Conservation (phyloP, 2,797 vertebrate genomes). For the Siniperca obscura region DNA sequence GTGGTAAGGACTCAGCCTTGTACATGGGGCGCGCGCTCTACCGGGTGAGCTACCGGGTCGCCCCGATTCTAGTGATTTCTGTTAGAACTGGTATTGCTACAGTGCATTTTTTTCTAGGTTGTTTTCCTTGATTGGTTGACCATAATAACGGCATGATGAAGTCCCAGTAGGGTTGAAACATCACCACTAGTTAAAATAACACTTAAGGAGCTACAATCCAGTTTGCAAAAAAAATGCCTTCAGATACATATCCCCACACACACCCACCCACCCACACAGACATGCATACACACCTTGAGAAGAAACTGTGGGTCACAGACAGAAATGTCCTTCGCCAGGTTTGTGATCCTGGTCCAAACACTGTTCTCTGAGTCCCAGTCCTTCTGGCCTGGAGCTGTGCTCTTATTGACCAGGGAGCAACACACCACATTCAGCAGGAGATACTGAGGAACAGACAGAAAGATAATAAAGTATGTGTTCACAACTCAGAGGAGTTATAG, state of each 20-base stretch:
- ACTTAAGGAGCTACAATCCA: neutral
- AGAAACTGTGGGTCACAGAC: conserved; percentile 89
- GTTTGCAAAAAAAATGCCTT: neutral
- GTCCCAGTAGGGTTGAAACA: neutral
- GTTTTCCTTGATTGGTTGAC: neutral
- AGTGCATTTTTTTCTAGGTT: neutral
- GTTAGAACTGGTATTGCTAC: neutral
- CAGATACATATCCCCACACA: neutral
- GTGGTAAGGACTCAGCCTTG: no score
- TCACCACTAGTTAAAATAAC: neutral
- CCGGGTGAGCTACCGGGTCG: no score
- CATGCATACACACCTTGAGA: conserved; percentile 86
- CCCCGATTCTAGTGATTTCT: neutral
- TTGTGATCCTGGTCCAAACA: conserved; percentile 77
- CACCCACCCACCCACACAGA: neutral
- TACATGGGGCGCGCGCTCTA: no score
- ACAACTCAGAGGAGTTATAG: neutral
- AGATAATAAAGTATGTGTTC: neutral
- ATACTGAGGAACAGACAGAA: conserved; percentile 71
- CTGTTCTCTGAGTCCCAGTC: conserved; percentile 67
- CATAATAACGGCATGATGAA: neutral
- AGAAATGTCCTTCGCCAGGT: conserved; percentile 81
- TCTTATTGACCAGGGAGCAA: conserved; percentile 84
- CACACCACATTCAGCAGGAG: conserved; percentile 86
- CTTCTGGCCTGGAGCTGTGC: conserved; percentile 59